Base-by-base conservation (phyloP, 2,797 vertebrate genomes). In the Sebastolobus altivelis region DNA sequence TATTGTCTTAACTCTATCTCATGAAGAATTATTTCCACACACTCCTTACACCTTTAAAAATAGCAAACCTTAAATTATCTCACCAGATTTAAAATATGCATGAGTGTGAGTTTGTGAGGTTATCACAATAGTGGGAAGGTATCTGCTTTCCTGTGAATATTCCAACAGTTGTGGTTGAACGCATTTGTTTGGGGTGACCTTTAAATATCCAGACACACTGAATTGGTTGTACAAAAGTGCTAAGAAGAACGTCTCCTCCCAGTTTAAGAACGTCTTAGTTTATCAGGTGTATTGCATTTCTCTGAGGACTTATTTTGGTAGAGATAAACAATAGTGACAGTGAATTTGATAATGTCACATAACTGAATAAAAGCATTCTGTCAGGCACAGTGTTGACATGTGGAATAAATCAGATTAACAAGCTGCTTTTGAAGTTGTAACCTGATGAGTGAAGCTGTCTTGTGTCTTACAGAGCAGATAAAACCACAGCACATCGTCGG, bases 401-500 rank as follows among this genome's bases (percentile, higher is more conserved):
- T 22, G 1, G 4, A 31, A 2, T 63, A 2, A 65, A 40, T 60
- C 0, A 71, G 43, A 60, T 49, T 46, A 77, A 62, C 4, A 7
- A 4, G 60, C 27, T 14, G 65, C 4, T 46, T 77, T 72, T 79
- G 10, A 80, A 31, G 5, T 4, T 25, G 55, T 14, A 14, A 73
- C 49, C 27, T 31, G 62, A 63, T 40, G 29, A 75, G 18, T 78
- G 68, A 81, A 67, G 8, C 20, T 62, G 14, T 75, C 14, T 56
- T 69, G 3, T 80, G 20, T 89, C 84, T 92, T 89, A 86, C 96
- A 99, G 98, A 98, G 92, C 97, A 98, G 81, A 96, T 99, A 80
- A 97, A 97, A 79, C 95, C 97, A 1, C 96, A 97, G 83, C 97
- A 99, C 85, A 97, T 99, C n/a, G 95, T 98, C 7, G 97, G 97